Evolutionary conservation across 2,888 invertebrate species (phyloP), one percentile per base, ranked within the genome.

Genomic region (Oligia strigilis): DNA sequence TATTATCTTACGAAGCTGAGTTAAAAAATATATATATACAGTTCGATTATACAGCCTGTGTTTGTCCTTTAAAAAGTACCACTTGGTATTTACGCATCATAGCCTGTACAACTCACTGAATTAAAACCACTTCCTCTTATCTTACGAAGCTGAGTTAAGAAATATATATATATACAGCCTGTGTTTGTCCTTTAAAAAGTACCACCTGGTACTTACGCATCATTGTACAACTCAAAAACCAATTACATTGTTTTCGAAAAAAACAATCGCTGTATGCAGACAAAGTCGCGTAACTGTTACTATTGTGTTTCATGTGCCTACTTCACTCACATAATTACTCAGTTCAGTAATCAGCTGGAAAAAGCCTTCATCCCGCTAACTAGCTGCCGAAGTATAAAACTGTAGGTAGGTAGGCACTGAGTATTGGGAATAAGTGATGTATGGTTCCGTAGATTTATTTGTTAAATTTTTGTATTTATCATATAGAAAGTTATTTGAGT

Each of bases 331-430:
- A 77, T 88, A 89, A 89, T 88, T 84, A 88, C 88, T 69, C 81
- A 75, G 78, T 83, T 83, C 82, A 82, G 87, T 82, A 83, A 78
- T 88, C 82, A 81, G 71, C 81, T 80, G 81, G 77, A 84, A 89
- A 87, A 89, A 86, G 80, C 78, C 77, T 79, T 81, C 86, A 78
- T 83, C 46, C 70, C 52, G 36, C 77, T 86, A 88, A 88, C 90
- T 88, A 89, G 86, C 88, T 88, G 49, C 71, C 62, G 29, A 84
- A 86, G 84, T 82, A 81, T 73, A 79, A 79, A 80, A 77, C 66
- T 73, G 64, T 65, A 19, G 19, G 46, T 82, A 55, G 29, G 29
- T 66, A 74, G 9, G 36, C 52, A 36, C n/a, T 84, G 84, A 64
- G 73, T 23, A 36, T 23, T 60, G 23, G 17, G 14, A 49, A 23